Percentiles rank a stretch among this genome's conserved stretches.
Conservation (phyloP, 2,113 vertebrate genomes). For the Telmatochromis brichardi region DNA sequence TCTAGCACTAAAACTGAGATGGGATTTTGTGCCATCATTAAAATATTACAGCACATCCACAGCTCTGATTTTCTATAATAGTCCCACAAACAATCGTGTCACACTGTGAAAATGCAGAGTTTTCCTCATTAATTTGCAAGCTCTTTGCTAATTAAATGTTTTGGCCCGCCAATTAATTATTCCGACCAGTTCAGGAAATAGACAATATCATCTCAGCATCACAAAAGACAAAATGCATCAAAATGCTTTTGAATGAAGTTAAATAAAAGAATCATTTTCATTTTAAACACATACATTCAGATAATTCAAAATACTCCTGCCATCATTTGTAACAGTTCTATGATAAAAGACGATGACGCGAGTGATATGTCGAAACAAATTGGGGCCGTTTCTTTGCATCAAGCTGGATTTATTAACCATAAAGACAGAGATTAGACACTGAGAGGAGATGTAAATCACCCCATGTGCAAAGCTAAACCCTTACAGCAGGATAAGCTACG, state of each 20-base stretch:
- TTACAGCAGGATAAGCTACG: not conserved
- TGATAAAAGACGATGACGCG: fast-evolving
- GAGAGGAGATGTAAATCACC: not conserved
- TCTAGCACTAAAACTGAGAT: not conserved
- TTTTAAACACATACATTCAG: not conserved
- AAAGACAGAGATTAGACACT: not conserved
- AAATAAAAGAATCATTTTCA: not conserved
- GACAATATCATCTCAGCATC: not conserved
- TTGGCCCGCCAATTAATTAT: not conserved
- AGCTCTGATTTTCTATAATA: not conserved
- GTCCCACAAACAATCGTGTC: not conserved
- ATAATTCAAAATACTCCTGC: not conserved
- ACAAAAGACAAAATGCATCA: not conserved
- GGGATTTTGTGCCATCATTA: not conserved
- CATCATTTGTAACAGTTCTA: not conserved
- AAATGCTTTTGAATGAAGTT: not conserved
- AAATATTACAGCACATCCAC: not conserved
- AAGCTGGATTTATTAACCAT: not conserved
- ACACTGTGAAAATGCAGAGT: not conserved
- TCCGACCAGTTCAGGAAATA: not conserved
- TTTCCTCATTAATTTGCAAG: not conserved
- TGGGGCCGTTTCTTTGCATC: not conserved
- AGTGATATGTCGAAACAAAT: not conserved
- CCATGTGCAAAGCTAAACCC: not conserved
- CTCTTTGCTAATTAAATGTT: not conserved